phyloP scores from a whole-genome alignment of 2,888 invertebrate species.

The Mythimna lalbum region DNA sequence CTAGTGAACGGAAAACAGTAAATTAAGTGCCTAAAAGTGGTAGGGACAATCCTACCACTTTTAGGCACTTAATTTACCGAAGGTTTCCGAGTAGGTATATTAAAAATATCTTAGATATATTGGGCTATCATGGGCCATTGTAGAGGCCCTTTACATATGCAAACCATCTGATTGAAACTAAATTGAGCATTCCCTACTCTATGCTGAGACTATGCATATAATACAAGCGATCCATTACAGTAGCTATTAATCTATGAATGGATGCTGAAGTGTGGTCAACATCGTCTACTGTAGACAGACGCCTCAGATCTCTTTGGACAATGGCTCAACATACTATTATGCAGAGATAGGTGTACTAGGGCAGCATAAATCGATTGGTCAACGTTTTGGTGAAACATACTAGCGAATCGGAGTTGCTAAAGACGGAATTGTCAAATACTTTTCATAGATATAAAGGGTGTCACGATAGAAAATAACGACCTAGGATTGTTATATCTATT shows the following conservation, averaged over 20 bases:
- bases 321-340: slow-evolving; percentile 17
- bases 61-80: too few relatives aligned
- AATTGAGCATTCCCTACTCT: slow-evolving; percentile 13
- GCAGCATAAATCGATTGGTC: slow-evolving; percentile 15
- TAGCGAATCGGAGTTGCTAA: not conserved
- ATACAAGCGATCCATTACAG: slow-evolving; percentile 41
- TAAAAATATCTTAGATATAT: too few relatives aligned
- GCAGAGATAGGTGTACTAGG: slow-evolving; percentile 23
- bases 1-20: too few relatives aligned
- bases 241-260: slow-evolving; percentile 47
- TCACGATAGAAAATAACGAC: too few relatives aligned
- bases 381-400: not conserved
- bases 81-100: too few relatives aligned
- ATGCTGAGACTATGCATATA: too few relatives aligned
- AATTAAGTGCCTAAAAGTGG: too few relatives aligned
- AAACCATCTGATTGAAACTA: slow-evolving; percentile 17
- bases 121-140: not conserved
- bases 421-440: not conserved
- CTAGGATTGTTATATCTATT: too few relatives aligned
- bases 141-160: not conserved
- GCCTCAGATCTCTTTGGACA: slow-evolving; percentile 24
- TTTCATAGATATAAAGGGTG: too few relatives aligned
- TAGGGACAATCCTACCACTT: too few relatives aligned
- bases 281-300: slow-evolving; percentile 18
- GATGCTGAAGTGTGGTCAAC: slow-evolving; percentile 51